Conservation (phyloP, 2,888 invertebrate species). For the Chromoteleia sp. region DNA sequence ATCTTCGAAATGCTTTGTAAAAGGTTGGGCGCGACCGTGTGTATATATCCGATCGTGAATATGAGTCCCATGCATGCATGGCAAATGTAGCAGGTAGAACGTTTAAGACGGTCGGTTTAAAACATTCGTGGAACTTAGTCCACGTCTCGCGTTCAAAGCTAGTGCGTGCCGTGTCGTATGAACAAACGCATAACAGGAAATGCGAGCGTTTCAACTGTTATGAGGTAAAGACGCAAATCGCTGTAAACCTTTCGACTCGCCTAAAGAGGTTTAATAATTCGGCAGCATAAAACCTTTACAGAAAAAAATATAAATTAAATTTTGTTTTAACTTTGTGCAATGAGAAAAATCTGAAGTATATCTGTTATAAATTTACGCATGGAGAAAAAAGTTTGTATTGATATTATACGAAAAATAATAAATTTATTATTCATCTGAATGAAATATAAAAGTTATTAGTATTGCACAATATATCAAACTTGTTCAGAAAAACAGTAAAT, state of each 20-base stretch:
- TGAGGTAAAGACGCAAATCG: conserved; percentile 33
- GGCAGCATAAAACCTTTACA: conserved; percentile 17
- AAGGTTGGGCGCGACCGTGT: conserved; percentile 7
- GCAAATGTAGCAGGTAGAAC: conserved; percentile 40
- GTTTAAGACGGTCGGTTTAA: conserved; percentile 41
- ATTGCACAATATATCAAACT: no score
- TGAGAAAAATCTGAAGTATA: no score
- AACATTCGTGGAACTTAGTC: conserved; percentile 53
- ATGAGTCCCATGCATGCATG: conserved; percentile 7
- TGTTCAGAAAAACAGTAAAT: no score
- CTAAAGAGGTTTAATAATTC: conserved; percentile 38
- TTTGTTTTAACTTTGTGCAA: no score
- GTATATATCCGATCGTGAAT: neutral
- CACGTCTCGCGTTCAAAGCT: conserved; percentile 35
- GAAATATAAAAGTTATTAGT: no score
- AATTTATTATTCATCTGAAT: no score
- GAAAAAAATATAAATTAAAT: no score
- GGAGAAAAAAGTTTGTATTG: no score
- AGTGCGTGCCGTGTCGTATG: conserved; percentile 65
- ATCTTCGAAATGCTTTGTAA: conserved; percentile 30
- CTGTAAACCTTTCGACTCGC: conserved; percentile 10
- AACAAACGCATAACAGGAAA: conserved; percentile 59
- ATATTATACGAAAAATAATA: no score
- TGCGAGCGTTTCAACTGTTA: conserved; percentile 32
- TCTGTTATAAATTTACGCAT: no score